Percentiles rank a stretch among this genome's conserved stretches.
These are phyloP conservation scores for Trachelus stipa DNA, from an alignment of 2,888 invertebrate species.

Conservation along the genomic window DNA sequence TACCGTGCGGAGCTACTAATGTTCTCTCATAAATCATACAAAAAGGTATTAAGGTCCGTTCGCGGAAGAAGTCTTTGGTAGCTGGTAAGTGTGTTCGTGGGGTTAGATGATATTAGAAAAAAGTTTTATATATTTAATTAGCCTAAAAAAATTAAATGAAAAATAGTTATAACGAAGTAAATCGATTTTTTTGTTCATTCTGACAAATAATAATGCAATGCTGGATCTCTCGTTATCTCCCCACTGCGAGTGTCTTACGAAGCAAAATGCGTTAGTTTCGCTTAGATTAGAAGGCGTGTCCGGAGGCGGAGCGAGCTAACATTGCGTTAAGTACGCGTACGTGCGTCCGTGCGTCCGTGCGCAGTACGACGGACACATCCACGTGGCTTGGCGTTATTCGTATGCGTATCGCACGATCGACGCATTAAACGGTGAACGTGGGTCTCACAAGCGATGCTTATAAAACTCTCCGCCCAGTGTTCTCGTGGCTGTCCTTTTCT, in stretches of 20 bases:
- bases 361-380: constrained; percentile 10
- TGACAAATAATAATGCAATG: too few relatives aligned
- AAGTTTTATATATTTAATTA: too few relatives aligned
- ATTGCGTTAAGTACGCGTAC: constrained; percentile 24
- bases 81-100: too few relatives aligned
- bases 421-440: constrained; percentile 45
- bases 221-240: too few relatives aligned
- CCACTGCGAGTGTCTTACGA: constrained; percentile 10
- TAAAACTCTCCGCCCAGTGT: constrained; percentile 19
- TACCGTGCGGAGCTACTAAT: too few relatives aligned
- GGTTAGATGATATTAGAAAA: too few relatives aligned
- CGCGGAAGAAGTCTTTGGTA: neutral
- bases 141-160: too few relatives aligned
- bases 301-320: constrained; percentile 56
- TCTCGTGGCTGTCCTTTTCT: neutral
- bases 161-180: too few relatives aligned
- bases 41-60: too few relatives aligned
- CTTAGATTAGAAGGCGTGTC: constrained; percentile 61
- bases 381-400: constrained; percentile 18
- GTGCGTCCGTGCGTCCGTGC: constrained; percentile 12
- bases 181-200: too few relatives aligned
- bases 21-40: too few relatives aligned
- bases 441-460: constrained; percentile 6
- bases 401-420: constrained; percentile 44
- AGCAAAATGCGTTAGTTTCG: constrained; percentile 37